phyloP scores from a whole-genome alignment of 2,797 vertebrate species.

The Takifugu ocellatus region DNA sequence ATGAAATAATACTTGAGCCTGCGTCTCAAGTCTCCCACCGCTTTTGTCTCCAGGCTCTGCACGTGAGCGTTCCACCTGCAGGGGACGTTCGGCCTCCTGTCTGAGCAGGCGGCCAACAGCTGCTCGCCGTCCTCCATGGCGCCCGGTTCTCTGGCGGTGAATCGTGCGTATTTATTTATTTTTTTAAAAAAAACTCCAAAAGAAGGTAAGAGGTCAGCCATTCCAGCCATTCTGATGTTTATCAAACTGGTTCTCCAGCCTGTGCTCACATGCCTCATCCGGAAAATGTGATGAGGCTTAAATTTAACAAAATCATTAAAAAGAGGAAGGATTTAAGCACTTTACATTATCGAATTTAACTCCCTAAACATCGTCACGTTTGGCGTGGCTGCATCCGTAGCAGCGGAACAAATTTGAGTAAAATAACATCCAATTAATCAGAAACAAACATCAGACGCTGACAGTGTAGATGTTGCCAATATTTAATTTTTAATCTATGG shows the following conservation, averaged over 20 bases:
- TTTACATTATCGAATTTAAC: not conserved
- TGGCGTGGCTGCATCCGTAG: not conserved
- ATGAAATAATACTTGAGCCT: conserved; percentile 96
- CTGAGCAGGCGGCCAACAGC: conserved; percentile 27
- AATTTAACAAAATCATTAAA: not conserved
- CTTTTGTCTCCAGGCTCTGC: conserved; percentile 34
- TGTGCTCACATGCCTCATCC: conserved; percentile 8
- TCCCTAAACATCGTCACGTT: not conserved
- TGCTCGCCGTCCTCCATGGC: conserved; percentile 60
- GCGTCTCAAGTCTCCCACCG: conserved; percentile 84
- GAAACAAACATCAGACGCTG: not conserved
- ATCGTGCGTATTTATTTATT: not conserved
- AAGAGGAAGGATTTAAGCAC: not conserved
- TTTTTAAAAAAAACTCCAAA: not conserved
- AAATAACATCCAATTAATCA: not conserved
- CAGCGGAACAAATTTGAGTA: no score
- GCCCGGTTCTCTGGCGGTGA: not conserved
- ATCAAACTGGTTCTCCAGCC: conserved; percentile 67
- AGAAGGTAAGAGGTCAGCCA: conserved; percentile 10
- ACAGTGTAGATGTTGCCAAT: not conserved
- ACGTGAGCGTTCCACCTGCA: conserved; percentile 30
- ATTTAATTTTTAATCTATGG: not conserved
- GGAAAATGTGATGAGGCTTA: not conserved
- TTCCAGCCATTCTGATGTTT: conserved; percentile 67
- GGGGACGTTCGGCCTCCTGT: conserved; percentile 21